These are phyloP conservation scores for Anoplopoma fimbria DNA, from an alignment of 2,113 vertebrate species.

Conservation along the genomic window DNA sequence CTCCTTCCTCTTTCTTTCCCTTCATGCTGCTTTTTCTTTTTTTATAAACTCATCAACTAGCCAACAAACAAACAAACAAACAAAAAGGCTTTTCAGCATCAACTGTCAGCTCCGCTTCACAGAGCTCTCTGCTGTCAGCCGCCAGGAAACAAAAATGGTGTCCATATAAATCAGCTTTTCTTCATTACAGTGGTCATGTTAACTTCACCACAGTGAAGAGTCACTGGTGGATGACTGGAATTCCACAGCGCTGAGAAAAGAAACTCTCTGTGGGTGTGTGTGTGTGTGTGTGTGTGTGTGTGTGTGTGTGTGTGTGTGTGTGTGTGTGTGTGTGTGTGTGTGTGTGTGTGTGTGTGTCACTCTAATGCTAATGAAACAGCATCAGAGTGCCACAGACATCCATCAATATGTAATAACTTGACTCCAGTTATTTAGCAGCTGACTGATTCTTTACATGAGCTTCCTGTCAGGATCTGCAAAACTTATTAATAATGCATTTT, in stretches of 20 bases:
- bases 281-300: background rate
- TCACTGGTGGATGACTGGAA: background rate
- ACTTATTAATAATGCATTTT: background rate
- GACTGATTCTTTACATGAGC: background rate
- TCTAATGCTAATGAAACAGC: constrained; percentile 37
- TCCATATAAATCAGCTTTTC: background rate
- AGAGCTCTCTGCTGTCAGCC: background rate
- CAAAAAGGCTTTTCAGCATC: constrained; percentile 12
- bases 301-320: constrained; percentile 6
- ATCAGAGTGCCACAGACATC: background rate
- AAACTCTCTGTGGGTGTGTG: too few relatives aligned
- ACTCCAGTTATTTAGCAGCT: background rate
- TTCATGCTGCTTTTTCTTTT: background rate
- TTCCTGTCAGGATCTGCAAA: background rate
- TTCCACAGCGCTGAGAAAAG: background rate
- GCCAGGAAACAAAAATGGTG: background rate
- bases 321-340: background rate
- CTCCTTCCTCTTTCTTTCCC: constrained; percentile 23
- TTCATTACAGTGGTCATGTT: constrained; percentile 16
- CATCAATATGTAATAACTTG: background rate
- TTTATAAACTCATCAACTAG: background rate
- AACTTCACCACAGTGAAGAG: too few relatives aligned
- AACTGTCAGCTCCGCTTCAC: background rate
- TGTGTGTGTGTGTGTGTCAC: constrained; percentile 22
- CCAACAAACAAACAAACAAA: constrained; percentile 5